A percentile compares a stretch with the other conserved stretches of the same genome.
These are phyloP conservation scores for Drosophila cardini DNA, from an alignment of 1,140 invertebrate genomes.

Conservation along the genomic window DNA sequence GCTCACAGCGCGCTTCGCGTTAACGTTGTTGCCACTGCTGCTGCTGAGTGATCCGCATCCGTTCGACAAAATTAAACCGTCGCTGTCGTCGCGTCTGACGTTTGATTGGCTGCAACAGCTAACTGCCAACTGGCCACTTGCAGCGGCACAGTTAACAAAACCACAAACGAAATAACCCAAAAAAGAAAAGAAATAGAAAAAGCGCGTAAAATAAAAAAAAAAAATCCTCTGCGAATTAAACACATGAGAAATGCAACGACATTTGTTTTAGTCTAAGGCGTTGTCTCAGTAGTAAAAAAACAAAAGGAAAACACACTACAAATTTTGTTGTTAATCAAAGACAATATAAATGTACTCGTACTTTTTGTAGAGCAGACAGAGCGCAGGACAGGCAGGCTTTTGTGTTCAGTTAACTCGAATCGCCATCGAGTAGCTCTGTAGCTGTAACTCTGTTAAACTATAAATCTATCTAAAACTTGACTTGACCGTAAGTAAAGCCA, in stretches of 20 bases:
- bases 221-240: not conserved
- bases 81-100: constrained; percentile 34
- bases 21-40: constrained; percentile 27
- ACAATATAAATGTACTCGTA: constrained; percentile 32
- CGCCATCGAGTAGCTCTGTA: not conserved
- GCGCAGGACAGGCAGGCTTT: constrained; percentile 73
- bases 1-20: constrained; percentile 53
- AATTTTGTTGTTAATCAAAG: constrained; percentile 11
- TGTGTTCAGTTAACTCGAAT: constrained; percentile 12
- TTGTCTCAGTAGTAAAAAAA: constrained; percentile 14
- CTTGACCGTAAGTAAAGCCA: constrained; percentile 71
- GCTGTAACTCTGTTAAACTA: constrained; percentile 2
- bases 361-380: constrained; percentile 46
- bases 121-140: constrained; percentile 6
- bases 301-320: not conserved
- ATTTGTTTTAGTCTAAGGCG: constrained; percentile 21
- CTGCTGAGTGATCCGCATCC: constrained; percentile 66
- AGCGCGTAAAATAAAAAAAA: not conserved
- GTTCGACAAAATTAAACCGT: constrained; percentile 65
- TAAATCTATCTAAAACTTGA: constrained; percentile 45
- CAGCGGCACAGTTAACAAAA: not conserved
- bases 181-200: not conserved
- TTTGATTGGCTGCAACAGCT: constrained; percentile 10
- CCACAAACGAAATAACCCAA: no score
- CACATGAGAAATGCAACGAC: constrained; percentile 27